phyloP scores from a whole-genome alignment of 2,797 vertebrate species.

The Rallus crepitans region DNA sequence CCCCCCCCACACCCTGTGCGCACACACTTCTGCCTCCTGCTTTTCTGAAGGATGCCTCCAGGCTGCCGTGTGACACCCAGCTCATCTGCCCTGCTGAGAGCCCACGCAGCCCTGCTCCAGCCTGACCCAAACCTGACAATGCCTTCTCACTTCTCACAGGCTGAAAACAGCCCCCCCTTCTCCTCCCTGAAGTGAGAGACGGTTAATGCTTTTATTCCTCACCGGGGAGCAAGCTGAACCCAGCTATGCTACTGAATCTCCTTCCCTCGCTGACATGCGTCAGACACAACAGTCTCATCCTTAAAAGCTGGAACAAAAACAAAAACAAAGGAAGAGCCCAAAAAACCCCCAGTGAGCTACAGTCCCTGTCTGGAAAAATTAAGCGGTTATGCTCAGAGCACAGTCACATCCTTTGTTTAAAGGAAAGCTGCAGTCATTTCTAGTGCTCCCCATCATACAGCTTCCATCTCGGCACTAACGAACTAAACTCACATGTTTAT shows the following conservation, averaged over 20 bases:
- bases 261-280: conserved; percentile 33
- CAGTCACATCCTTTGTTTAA: not conserved
- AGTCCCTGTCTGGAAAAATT: not conserved
- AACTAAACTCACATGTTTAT: not conserved
- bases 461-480: not conserved
- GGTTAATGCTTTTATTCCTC: conserved; percentile 27
- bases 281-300: conserved; percentile 51
- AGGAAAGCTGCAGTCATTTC: not conserved
- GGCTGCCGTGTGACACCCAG: conserved; percentile 63
- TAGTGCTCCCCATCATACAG: not conserved
- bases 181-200: conserved; percentile 40
- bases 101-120: not conserved
- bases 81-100: not conserved
- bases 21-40: not conserved
- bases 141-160: conserved; percentile 13
- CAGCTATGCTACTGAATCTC: not conserved
- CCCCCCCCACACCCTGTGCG: not conserved
- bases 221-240: conserved; percentile 30
- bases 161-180: not conserved
- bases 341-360: not conserved
- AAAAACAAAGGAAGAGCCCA: conserved; percentile 17
- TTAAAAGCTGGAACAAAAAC: conserved; percentile 42
- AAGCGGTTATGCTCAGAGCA: not conserved
- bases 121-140: conserved; percentile 6
- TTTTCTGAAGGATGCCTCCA: not conserved